phyloP scores from a whole-genome alignment of 2,888 invertebrate genomes.

The Idaea straminata region DNA sequence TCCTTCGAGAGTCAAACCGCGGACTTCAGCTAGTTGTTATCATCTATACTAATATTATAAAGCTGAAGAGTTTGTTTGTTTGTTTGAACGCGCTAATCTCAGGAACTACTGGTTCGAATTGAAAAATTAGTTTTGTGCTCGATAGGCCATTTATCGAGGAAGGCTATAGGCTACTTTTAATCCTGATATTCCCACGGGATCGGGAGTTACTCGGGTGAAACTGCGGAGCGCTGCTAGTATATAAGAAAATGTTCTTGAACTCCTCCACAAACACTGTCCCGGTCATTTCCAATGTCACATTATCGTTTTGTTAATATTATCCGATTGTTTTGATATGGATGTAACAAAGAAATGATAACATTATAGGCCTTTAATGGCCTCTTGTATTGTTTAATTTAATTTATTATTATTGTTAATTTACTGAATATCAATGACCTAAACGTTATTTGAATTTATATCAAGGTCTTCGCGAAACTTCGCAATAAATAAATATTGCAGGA shows the following conservation, averaged over 20 bases:
- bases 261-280: slow-evolving; percentile 38
- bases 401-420: background rate
- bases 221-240: too few relatives aligned
- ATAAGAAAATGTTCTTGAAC: slow-evolving; percentile 46
- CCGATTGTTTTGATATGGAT: background rate
- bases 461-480: background rate
- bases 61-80: too few relatives aligned
- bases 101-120: too few relatives aligned
- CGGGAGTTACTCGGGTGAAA: too few relatives aligned
- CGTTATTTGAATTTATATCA: background rate
- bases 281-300: slow-evolving; percentile 51
- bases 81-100: too few relatives aligned
- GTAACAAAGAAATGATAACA: background rate
- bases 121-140: too few relatives aligned
- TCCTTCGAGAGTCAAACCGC: too few relatives aligned
- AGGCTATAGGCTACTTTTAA: too few relatives aligned
- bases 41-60: slow-evolving; percentile 20
- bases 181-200: too few relatives aligned
- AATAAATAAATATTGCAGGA: too few relatives aligned
- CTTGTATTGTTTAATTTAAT: background rate
- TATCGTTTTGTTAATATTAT: background rate
- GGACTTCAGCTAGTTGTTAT: too few relatives aligned
- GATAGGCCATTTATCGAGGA: too few relatives aligned
- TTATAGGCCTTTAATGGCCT: background rate
- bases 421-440: background rate